Evolutionary conservation across 1,140 invertebrate species (phyloP).

Genomic region (Aphelenchoides fujianensis): DNA sequence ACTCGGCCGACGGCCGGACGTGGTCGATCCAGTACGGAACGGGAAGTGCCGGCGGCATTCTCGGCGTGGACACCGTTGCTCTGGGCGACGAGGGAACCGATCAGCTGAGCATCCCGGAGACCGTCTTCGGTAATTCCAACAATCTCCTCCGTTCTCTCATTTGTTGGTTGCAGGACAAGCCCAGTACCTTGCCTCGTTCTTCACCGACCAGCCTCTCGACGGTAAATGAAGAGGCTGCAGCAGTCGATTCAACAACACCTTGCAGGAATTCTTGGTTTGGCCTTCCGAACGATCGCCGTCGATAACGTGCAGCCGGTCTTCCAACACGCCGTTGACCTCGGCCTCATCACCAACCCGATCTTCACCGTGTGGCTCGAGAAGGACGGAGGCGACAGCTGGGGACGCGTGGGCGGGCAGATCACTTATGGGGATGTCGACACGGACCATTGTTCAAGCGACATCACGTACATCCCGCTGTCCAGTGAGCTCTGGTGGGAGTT

Average conservation of each 20-base stretch:
- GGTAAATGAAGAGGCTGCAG: neutral
- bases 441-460: neutral
- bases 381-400: neutral
- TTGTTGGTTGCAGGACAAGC: neutral
- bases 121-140: conserved; percentile 5
- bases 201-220: conserved; percentile 1
- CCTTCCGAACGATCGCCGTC: conserved; percentile 2
- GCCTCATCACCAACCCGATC: neutral
- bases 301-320: conserved; percentile 11
- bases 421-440: neutral
- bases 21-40: conserved; percentile 11
- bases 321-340: conserved; percentile 1
- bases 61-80: neutral
- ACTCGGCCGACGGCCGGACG: neutral
- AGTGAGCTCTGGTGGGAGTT: conserved; percentile 9
- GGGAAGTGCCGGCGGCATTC: neutral
- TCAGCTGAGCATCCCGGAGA: neutral
- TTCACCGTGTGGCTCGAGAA: neutral
- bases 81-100: neutral
- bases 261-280: neutral
- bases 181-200: conserved; percentile 1
- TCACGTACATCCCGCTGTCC: neutral
- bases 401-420: conserved; percentile 1
- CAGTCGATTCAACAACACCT: neutral
- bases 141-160: no score